A percentile compares a stretch with the other conserved stretches of the same genome.
Evolutionary conservation across 2,113 vertebrate species (phyloP).

Genomic region (Callospermophilus lateralis): DNA sequence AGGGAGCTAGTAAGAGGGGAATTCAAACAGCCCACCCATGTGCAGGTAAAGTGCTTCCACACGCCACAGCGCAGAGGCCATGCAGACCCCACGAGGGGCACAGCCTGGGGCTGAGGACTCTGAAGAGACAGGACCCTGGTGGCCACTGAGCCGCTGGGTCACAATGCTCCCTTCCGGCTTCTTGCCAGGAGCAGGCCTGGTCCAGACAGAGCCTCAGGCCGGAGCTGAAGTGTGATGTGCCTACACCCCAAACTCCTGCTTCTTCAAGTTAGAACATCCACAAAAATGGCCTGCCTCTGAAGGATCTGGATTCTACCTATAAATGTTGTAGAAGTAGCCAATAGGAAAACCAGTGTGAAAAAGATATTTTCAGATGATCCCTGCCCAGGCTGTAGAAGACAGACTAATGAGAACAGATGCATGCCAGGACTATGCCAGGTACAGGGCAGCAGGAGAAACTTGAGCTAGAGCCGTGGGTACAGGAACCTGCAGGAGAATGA

Average conservation of each 20-base stretch:
- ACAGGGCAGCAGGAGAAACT: not conserved
- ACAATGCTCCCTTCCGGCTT: too few species aligned
- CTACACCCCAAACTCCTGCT: not conserved
- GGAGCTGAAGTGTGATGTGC: not conserved
- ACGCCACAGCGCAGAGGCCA: not conserved
- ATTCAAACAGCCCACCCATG: not conserved
- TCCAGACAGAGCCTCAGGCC: too few species aligned
- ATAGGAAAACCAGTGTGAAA: not conserved
- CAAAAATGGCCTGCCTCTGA: not conserved
- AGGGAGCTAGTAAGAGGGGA: not conserved
- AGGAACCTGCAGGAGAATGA: not conserved
- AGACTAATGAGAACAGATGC: not conserved
- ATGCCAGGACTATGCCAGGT: fast-evolving
- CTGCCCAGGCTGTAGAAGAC: not conserved
- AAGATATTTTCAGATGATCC: not conserved
- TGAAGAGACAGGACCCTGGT: not conserved
- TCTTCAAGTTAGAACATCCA: not conserved
- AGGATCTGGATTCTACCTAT: not conserved
- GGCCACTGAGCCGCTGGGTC: too few species aligned
- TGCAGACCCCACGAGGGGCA: not conserved
- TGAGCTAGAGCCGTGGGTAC: fast-evolving
- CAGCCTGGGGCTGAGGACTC: not conserved
- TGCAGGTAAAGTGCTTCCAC: not conserved
- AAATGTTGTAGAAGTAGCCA: not conserved
- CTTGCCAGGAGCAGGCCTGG: too few species aligned